phyloP scores from a whole-genome alignment of 1,140 invertebrate genomes.

The Potamilus streckersoni region DNA sequence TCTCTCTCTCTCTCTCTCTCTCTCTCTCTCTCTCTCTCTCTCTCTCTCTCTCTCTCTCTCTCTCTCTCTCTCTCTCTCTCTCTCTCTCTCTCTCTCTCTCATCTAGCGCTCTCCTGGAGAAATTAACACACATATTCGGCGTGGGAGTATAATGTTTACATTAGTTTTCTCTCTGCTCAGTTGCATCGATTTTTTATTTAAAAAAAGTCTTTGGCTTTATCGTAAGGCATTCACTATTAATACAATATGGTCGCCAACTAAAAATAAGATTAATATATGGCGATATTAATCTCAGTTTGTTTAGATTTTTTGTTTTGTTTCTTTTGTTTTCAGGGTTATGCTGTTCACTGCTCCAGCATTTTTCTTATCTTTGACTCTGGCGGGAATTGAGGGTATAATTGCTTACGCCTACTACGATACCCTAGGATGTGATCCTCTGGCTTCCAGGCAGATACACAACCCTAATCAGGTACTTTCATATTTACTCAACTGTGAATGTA shows the following conservation, averaged over 20 bases:
- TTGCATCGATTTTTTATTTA: too few relatives aligned
- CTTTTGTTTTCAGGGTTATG: conserved; percentile 4
- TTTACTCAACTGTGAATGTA: neutral
- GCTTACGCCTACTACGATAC: conserved; percentile 12
- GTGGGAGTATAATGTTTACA: neutral
- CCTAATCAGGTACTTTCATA: conserved; percentile 16
- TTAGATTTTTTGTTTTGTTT: neutral
- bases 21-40: neutral
- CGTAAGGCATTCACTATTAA: too few relatives aligned
- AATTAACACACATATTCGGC: neutral
- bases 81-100: too few relatives aligned
- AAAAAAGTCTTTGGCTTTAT: too few relatives aligned
- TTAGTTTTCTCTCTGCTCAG: too few relatives aligned
- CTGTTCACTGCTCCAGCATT: conserved; percentile 11
- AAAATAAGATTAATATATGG: too few relatives aligned
- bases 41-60: too few relatives aligned
- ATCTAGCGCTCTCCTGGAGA: too few relatives aligned
- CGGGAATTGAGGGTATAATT: conserved; percentile 12
- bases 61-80: too few relatives aligned
- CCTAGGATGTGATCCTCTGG: conserved; percentile 12
- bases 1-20: too few relatives aligned
- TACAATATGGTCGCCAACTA: too few relatives aligned
- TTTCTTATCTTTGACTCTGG: conserved; percentile 8
- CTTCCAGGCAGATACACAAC: neutral
- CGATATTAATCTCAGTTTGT: neutral